Evolutionary conservation across 2,888 invertebrate species (phyloP).

Genomic region (Geophilus truncorum): DNA sequence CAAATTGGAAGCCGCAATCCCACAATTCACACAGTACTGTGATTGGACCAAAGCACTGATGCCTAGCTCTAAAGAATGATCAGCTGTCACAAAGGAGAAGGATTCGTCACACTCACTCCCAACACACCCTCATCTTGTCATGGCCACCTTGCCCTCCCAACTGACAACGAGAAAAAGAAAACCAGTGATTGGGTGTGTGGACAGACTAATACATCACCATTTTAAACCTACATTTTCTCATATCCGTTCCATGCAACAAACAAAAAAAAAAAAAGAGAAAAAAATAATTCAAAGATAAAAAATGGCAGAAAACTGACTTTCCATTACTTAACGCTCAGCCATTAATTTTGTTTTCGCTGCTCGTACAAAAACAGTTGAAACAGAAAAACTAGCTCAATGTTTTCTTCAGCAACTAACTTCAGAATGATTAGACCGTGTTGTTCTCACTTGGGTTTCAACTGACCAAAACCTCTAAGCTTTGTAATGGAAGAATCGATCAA

Average conservation of each 20-base stretch:
- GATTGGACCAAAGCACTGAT: neutral
- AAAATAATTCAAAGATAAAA: neutral
- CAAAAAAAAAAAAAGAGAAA: neutral
- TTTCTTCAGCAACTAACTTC: neutral
- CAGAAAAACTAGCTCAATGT: neutral
- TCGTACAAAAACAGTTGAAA: neutral
- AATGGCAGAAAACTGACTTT: neutral
- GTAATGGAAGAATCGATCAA: conserved; percentile 13
- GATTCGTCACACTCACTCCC: neutral
- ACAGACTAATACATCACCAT: neutral
- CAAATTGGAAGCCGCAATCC: neutral
- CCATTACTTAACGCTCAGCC: neutral
- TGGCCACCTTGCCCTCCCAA: neutral
- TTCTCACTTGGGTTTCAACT: neutral
- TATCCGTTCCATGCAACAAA: neutral
- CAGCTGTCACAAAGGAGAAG: neutral
- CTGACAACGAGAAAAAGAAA: neutral
- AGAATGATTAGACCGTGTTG: conserved; percentile 8
- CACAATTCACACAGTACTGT: neutral
- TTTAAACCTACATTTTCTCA: too few species aligned
- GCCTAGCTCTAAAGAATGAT: neutral
- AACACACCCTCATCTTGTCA: neutral
- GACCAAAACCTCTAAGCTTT: conserved; percentile 16
- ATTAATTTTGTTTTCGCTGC: neutral
- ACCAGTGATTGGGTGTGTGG: neutral